A percentile compares a stretch with the other conserved stretches of the same genome.
Conservation (phyloP, 2,113 vertebrate species). For the Oceanodroma tethys region DNA sequence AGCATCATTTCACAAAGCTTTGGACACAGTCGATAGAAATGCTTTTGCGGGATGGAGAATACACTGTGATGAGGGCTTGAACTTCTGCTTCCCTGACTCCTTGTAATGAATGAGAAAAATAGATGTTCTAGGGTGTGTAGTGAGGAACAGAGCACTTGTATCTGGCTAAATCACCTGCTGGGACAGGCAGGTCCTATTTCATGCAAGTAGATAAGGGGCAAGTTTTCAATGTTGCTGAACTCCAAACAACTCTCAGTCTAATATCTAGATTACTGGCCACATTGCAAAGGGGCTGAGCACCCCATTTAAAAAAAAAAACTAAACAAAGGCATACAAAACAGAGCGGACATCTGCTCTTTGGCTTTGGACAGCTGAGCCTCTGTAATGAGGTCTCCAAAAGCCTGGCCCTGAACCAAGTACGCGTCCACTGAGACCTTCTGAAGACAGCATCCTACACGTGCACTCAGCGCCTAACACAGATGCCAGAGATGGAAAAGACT, state of each 20-base stretch:
- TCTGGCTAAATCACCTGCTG: background rate
- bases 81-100: background rate
- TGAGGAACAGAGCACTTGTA: background rate
- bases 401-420: background rate
- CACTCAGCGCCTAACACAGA: background rate
- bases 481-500: background rate
- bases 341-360: background rate
- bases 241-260: background rate
- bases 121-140: background rate
- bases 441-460: accelerated
- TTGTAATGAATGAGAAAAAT: background rate
- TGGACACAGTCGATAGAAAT: background rate
- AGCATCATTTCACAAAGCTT: background rate
- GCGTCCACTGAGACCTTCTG: background rate
- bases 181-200: background rate
- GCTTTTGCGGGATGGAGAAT: background rate
- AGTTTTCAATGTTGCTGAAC: background rate
- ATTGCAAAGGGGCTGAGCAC: background rate
- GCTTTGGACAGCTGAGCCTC: background rate
- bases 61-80: background rate
- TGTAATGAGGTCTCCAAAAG: background rate
- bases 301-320: background rate
- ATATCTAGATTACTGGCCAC: background rate
- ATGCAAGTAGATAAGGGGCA: background rate
- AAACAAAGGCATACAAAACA: background rate